A percentile compares a stretch with the other conserved stretches of the same genome.
These are phyloP conservation scores for Berghia stephanieae DNA, from an alignment of 1,140 invertebrate species.

Conservation along the genomic window DNA sequence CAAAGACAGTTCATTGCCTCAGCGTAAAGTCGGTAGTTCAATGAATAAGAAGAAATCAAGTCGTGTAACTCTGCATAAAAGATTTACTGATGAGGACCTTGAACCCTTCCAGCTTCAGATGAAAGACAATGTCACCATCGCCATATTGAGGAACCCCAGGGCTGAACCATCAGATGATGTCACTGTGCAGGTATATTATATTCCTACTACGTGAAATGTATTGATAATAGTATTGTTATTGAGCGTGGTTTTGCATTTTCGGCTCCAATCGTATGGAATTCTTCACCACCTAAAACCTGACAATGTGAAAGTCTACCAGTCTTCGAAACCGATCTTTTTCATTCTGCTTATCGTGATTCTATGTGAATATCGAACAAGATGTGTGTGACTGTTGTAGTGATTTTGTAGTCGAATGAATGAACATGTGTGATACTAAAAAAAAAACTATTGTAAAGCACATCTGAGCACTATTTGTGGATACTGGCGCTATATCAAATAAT, in stretches of 20 bases:
- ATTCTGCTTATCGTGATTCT: too few relatives aligned
- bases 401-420: too few relatives aligned
- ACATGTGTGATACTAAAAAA: too few relatives aligned
- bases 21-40: neutral
- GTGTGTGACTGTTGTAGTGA: too few relatives aligned
- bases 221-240: too few relatives aligned
- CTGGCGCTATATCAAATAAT: too few relatives aligned
- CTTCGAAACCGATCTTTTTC: neutral
- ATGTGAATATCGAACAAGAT: too few relatives aligned
- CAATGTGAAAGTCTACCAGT: neutral
- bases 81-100: slow-evolving; percentile 22
- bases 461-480: too few relatives aligned
- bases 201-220: too few relatives aligned
- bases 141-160: slow-evolving; percentile 33
- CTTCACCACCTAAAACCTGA: neutral
- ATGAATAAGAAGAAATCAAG: slow-evolving; percentile 5
- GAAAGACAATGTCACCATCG: slow-evolving; percentile 31
- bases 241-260: too few relatives aligned
- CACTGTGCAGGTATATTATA: slow-evolving; percentile 29
- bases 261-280: neutral
- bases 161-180: slow-evolving; percentile 38
- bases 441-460: too few relatives aligned
- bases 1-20: neutral
- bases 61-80: slow-evolving; percentile 19
- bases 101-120: slow-evolving; percentile 25